phyloP scores from a whole-genome alignment of 2,888 invertebrate genomes.

The Nomada hirtipes region DNA sequence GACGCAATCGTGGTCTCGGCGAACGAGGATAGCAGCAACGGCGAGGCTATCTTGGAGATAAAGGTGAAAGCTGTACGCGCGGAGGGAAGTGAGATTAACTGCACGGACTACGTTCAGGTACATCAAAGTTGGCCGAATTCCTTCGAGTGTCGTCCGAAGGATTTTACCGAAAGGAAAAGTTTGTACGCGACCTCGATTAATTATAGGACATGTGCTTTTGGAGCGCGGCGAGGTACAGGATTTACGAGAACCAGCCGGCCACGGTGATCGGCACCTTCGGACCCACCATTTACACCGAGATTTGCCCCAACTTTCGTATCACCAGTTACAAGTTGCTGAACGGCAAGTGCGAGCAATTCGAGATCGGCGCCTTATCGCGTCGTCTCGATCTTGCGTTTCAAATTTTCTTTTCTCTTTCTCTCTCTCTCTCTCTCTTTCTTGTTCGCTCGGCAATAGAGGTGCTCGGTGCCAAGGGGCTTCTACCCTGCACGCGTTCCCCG shows the following conservation, averaged over 20 bases:
- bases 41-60: slow-evolving; percentile 78
- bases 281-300: slow-evolving; percentile 82
- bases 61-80: slow-evolving; percentile 71
- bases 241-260: slow-evolving; percentile 81
- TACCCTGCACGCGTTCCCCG: too few relatives aligned
- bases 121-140: not conserved
- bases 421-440: too few relatives aligned
- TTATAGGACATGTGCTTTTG: slow-evolving; percentile 82
- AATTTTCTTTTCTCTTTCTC: too few relatives aligned
- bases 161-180: not conserved
- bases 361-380: not conserved
- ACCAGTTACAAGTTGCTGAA: slow-evolving; percentile 84
- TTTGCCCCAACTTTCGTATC: slow-evolving; percentile 85
- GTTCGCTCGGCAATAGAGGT: too few relatives aligned
- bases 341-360: slow-evolving; percentile 77
- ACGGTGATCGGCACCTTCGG: slow-evolving; percentile 84
- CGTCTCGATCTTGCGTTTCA: too few relatives aligned
- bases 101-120: slow-evolving; percentile 79
- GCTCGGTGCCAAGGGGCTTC: too few relatives aligned
- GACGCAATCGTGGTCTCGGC: slow-evolving; percentile 67
- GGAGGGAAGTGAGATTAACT: slow-evolving; percentile 72
- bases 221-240: slow-evolving; percentile 78
- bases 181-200: slow-evolving; percentile 8
- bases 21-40: slow-evolving; percentile 59
- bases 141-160: not conserved